Evolutionary conservation across 2,888 invertebrate species (phyloP).

Genomic region (Xestia rhomboidea): DNA sequence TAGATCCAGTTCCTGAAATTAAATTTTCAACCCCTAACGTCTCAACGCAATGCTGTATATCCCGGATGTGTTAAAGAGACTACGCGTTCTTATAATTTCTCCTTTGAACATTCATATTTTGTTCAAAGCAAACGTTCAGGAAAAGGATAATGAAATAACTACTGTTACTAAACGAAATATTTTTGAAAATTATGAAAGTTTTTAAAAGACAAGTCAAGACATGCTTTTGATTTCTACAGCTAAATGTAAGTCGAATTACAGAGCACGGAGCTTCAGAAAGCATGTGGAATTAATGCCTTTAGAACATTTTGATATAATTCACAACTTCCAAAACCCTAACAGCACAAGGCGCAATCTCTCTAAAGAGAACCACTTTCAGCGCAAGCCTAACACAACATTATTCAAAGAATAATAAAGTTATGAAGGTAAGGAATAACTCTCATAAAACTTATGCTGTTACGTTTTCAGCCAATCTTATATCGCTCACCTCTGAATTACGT

Average conservation of each 20-base stretch:
- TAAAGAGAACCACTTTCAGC: constrained; percentile 24
- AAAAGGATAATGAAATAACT: background rate
- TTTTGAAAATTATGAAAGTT: background rate
- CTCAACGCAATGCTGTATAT: background rate
- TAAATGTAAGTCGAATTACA: background rate
- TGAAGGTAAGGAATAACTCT: constrained; percentile 31
- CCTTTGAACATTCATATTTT: background rate
- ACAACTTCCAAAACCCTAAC: background rate
- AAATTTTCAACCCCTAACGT: background rate
- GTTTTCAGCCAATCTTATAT: constrained; percentile 45
- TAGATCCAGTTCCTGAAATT: background rate
- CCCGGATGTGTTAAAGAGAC: background rate
- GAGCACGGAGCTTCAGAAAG: background rate
- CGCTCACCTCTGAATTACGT: constrained; percentile 30
- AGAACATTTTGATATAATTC: background rate
- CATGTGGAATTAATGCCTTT: background rate
- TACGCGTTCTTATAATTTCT: background rate
- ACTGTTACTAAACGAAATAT: background rate
- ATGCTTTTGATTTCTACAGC: background rate
- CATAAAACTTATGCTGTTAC: constrained; percentile 37
- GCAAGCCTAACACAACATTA: constrained; percentile 38
- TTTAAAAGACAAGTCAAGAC: background rate
- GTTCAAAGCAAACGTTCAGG: background rate
- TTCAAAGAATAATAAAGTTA: constrained; percentile 49
- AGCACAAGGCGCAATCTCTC: background rate